These are phyloP conservation scores for Drosophila testacea DNA, from an alignment of 2,888 invertebrate genomes.

Conservation along the genomic window DNA sequence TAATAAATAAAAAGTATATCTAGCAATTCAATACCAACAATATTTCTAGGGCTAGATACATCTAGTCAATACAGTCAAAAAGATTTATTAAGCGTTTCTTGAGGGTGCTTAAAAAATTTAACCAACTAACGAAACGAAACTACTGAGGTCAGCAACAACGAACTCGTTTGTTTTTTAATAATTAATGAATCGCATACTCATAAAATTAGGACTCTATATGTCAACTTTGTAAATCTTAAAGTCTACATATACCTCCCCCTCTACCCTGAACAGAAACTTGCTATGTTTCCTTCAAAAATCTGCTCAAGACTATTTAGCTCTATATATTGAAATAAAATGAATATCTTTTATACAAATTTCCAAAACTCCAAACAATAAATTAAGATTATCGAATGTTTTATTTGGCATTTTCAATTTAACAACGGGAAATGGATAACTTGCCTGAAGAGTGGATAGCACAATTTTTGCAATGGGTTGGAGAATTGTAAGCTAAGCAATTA, in stretches of 20 bases:
- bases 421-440: background rate
- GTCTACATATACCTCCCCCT: conserved; percentile 31
- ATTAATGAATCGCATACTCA: conserved; percentile 74
- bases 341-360: conserved; percentile 64
- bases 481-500: background rate
- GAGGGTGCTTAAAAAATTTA: conserved; percentile 53
- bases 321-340: conserved; percentile 66
- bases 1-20: conserved; percentile 52
- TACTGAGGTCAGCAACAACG: conserved; percentile 65
- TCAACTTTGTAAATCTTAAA: conserved; percentile 61
- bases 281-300: conserved; percentile 25
- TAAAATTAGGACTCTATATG: conserved; percentile 69
- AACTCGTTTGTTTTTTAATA: conserved; percentile 74
- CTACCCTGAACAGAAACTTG: conserved; percentile 7
- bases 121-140: conserved; percentile 33
- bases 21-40: conserved; percentile 81
- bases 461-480: background rate
- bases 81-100: conserved; percentile 62
- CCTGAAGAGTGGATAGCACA: background rate
- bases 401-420: conserved; percentile 31
- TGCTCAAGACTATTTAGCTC: conserved; percentile 72
- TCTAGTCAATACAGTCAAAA: conserved; percentile 84
- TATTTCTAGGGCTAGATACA: conserved; percentile 84
- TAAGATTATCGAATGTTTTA: conserved; percentile 69
- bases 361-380: conserved; percentile 71